A percentile compares a stretch with the other conserved stretches of the same genome.
Evolutionary conservation across 1,140 invertebrate species (phyloP).

Genomic region (Cyphomyrmex costatus): DNA sequence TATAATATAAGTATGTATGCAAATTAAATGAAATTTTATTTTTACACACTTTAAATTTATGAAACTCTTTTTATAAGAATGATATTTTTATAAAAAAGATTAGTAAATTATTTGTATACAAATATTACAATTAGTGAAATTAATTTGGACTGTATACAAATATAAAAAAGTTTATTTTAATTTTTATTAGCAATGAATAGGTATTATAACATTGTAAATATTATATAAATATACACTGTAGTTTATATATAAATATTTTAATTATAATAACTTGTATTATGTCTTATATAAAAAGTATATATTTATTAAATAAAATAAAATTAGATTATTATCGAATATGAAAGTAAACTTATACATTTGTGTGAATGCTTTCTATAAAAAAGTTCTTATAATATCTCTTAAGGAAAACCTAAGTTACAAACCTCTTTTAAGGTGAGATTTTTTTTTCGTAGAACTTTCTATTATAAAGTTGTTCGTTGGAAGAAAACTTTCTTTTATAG

Average conservation of each 20-base stretch:
- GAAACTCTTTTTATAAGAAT: not conserved
- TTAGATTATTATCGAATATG: constrained; percentile 11
- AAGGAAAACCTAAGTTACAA: constrained; percentile 33
- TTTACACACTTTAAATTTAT: constrained; percentile 1
- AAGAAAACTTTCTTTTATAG: constrained; percentile 35
- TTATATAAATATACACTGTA: not conserved
- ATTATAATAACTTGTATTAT: not conserved
- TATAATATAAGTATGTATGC: not conserved
- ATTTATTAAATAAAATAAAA: constrained; percentile 17
- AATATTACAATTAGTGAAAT: not conserved
- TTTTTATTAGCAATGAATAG: not conserved
- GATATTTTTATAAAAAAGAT: too few species aligned
- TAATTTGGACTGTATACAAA: not conserved
- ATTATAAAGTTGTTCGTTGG: constrained; percentile 44
- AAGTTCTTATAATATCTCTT: constrained; percentile 59
- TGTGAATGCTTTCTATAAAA: constrained; percentile 25
- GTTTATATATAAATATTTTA: not conserved
- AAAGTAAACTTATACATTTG: not conserved
- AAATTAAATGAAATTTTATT: constrained; percentile 36
- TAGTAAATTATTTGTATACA: not conserved
- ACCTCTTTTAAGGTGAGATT: constrained; percentile 45
- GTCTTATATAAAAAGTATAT: not conserved
- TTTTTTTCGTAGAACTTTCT: constrained; percentile 45
- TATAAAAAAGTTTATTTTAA: not conserved
- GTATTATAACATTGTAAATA: not conserved